Conservation (phyloP, 2,888 invertebrate species). For the Enchytraeus crypticus region DNA sequence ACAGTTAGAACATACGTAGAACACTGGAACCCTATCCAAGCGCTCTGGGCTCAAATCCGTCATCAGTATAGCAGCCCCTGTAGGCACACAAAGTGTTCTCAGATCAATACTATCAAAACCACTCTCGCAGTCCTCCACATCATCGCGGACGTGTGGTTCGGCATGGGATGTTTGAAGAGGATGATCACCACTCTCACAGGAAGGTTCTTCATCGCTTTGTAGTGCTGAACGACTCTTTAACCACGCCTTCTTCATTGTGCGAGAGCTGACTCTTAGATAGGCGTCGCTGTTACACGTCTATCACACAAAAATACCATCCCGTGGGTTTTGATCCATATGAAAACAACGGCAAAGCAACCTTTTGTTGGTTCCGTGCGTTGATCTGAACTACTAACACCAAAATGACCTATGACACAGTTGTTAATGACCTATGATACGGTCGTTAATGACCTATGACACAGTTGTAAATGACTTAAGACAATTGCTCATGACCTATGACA, state of each 20-base stretch:
- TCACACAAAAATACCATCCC: background rate
- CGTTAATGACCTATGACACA: too few species aligned
- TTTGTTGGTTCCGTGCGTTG: too few species aligned
- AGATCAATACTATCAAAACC: constrained; percentile 18
- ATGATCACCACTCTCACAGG: too few species aligned
- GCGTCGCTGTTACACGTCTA: background rate
- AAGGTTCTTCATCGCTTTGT: background rate
- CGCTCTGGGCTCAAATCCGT: constrained; percentile 52
- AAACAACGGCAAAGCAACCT: too few species aligned
- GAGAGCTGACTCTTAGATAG: background rate
- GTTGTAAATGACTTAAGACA: too few species aligned
- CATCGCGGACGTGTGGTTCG: background rate
- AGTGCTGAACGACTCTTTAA: background rate
- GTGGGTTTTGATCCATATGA: background rate
- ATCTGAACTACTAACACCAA: too few species aligned
- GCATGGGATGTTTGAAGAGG: too few species aligned
- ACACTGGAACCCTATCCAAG: constrained; percentile 52
- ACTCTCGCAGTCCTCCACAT: background rate
- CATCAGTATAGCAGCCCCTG: constrained; percentile 40
- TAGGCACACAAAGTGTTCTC: constrained; percentile 11
- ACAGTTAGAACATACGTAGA: constrained; percentile 64
- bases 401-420: too few species aligned
- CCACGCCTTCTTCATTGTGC: background rate
- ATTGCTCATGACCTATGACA: too few species aligned
- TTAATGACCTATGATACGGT: too few species aligned